Evolutionary conservation across 2,113 vertebrate species (phyloP).

Genomic region (Herpetotheres cachinnans): DNA sequence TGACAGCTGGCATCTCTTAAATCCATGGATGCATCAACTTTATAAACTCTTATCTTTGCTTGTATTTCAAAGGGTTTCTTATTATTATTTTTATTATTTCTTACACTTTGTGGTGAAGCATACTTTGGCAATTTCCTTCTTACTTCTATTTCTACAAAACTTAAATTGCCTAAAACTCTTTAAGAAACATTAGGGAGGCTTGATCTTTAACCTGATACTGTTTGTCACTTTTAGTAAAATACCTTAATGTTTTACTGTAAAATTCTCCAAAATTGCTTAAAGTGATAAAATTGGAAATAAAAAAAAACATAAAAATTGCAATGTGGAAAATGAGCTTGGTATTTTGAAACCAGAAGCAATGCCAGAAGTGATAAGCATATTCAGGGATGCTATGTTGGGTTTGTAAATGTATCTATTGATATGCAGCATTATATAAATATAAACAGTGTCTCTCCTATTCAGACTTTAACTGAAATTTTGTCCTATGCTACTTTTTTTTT

Average conservation of each 20-base stretch:
- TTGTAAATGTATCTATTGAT: background rate
- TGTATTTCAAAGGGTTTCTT: background rate
- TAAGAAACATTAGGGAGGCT: background rate
- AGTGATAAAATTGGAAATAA: background rate
- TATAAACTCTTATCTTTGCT: background rate
- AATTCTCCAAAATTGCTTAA: background rate
- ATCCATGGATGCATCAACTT: background rate
- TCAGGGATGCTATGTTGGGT: background rate
- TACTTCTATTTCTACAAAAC: background rate
- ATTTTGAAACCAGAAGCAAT: background rate
- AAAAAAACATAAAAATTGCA: background rate
- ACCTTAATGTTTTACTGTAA: background rate
- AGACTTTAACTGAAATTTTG: background rate
- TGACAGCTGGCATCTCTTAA: background rate
- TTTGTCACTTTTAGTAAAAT: background rate
- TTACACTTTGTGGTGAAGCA: background rate
- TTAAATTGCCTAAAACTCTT: background rate
- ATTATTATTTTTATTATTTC: background rate
- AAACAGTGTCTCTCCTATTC: background rate
- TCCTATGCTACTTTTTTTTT: background rate
- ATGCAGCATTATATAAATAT: background rate
- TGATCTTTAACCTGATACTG: background rate
- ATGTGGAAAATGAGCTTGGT: background rate
- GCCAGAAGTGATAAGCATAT: background rate
- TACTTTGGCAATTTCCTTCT: background rate